Conservation (phyloP, 2,113 vertebrate genomes). For the Gopherus evgoodei region DNA sequence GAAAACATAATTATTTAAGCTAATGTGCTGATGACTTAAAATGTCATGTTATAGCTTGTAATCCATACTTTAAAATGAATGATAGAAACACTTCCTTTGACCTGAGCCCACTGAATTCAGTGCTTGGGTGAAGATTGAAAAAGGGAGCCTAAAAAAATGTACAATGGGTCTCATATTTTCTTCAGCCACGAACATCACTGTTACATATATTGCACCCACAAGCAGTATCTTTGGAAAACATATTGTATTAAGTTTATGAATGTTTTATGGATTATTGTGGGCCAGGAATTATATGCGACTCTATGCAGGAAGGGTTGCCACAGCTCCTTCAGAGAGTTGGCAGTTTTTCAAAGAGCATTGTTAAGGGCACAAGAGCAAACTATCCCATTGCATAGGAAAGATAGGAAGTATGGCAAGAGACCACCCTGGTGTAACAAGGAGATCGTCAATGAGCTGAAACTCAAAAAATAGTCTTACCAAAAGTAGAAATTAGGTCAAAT, state of each 20-base stretch:
- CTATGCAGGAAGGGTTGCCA: neutral
- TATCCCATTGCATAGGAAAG: too few species aligned
- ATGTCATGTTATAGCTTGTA: constrained; percentile 53
- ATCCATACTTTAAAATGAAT: constrained; percentile 56
- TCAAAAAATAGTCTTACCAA: too few species aligned
- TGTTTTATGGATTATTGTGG: neutral
- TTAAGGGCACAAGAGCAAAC: too few species aligned
- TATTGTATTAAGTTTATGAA: neutral
- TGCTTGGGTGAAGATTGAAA: neutral
- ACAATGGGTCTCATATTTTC: neutral
- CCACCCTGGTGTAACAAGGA: too few species aligned
- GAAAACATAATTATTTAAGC: constrained; percentile 68
- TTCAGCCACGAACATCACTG: neutral
- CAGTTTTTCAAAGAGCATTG: too few species aligned
- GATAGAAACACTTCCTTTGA: constrained; percentile 34
- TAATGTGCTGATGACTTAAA: constrained; percentile 69
- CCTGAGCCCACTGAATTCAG: constrained; percentile 21
- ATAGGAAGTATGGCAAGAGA: too few species aligned
- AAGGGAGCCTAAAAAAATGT: neutral
- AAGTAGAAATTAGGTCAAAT: too few species aligned
- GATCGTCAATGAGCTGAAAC: too few species aligned
- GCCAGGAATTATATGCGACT: neutral
- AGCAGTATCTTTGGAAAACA: neutral
- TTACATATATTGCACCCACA: neutral
- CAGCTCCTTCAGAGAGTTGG: neutral